Conservation (phyloP, 2,113 vertebrate genomes). For the Phycodurus eques region DNA sequence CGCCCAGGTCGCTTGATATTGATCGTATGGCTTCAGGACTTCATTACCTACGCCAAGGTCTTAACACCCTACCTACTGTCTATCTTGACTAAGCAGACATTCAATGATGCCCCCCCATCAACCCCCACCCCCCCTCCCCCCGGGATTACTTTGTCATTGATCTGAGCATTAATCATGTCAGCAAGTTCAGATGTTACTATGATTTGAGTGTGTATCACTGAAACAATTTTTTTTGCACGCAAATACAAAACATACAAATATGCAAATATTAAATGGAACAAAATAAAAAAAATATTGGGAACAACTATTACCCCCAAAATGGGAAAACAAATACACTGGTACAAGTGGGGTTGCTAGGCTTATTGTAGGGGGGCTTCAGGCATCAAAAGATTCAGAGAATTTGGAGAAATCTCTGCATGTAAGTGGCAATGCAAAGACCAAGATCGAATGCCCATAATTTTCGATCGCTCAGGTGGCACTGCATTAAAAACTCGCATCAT, state of each 20-base stretch:
- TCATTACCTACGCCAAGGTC: constrained; percentile 62
- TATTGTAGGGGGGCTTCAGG: no score
- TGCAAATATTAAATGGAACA: neutral
- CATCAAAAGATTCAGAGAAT: no score
- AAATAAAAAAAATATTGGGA: neutral
- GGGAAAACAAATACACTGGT: no score
- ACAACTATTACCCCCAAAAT: neutral
- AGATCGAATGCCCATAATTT: no score
- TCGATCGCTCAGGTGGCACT: no score
- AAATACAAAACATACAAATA: neutral
- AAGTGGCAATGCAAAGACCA: no score
- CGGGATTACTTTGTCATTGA: neutral
- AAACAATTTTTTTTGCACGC: neutral
- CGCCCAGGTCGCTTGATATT: constrained; percentile 55
- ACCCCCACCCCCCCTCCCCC: no score
- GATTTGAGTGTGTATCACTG: neutral
- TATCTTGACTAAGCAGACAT: constrained; percentile 71
- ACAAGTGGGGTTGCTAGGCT: no score
- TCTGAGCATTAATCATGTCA: neutral
- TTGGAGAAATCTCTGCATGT: no score
- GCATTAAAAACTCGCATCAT: no score
- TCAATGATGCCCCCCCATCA: constrained; percentile 53
- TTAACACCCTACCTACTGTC: constrained; percentile 46
- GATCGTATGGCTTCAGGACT: constrained; percentile 60
- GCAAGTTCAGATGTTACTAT: neutral